Evolutionary conservation across 2,113 vertebrate species (phyloP), one percentile per base, ranked within the genome.

Genomic region (Lonchura striata): DNA sequence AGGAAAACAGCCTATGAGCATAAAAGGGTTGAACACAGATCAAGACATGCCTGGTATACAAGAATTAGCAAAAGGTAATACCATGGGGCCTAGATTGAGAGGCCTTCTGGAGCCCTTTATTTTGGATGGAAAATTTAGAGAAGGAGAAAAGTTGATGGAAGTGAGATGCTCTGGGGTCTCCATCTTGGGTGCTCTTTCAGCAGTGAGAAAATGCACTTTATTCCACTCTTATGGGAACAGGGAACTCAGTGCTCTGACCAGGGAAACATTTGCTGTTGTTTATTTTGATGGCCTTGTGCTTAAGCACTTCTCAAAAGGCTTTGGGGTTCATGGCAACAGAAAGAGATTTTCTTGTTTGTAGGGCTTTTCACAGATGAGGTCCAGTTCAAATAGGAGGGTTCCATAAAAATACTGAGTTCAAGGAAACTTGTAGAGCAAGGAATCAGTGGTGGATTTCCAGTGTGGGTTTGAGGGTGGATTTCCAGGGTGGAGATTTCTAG

Each of bases 161-260:
- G 24, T 28, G 60, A 93, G 69, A 82, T 70, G 69, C 76, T 44
- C 37, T 41, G 60, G 78, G 64, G 53, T 28, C 6, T 84, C 53
- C 46, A 86, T 83, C 72, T 72, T 86, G 90, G 75, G 89, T 81
- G 76, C 86, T 18, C n/a, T 69, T 80, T 70, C 87, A 92, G 71
- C 68, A 89, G 28, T 7, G 33, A 37, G 61, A 60, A 68, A 75
- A 39, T 44, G 47, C 52, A 68, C 15, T 82, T 95, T 74, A 71
- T 78, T 83, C 44, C 60, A 49, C 23, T 37, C 17, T 7, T 28
- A 12, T 27, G 53, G 80, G 83, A 94, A 89, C 86, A 68, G 14
- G 2, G 27, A 68, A 57, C 30, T 89, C 69, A 49, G 53, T 7
- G 46, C 12, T 69, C 84, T 52, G 17, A 21, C 7, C 69, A 84